Base-by-base conservation (phyloP, 2,797 vertebrate species). In the Spondyliosoma cantharus region DNA sequence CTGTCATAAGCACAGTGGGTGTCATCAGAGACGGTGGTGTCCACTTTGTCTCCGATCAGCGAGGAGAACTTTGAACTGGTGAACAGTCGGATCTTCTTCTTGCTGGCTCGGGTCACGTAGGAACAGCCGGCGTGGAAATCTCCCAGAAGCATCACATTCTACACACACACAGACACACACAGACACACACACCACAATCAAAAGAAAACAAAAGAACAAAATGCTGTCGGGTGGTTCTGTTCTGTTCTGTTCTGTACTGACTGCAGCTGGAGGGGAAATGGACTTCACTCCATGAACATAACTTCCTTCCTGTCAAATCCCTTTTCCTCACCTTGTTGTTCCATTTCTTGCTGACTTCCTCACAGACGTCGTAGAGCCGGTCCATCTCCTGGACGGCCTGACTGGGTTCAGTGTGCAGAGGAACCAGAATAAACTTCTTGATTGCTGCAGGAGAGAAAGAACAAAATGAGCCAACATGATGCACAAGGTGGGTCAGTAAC, bases 131-230 rank as follows among this genome's bases (percentile, higher is more conserved):
- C 92, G 0, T 94, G 85, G 78, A 94, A 93, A 68, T 92, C 80
- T 46, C 93, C 93, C 32, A 94, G 86, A 9, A 93, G 91, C 91
- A 94, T 93, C 45, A 93, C 86, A 0, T 92, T 85, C 93, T 93
- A 24, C 46, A 56, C 37, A 78, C 8, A 78, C 22, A 69, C 50
- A 75, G 24, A 65, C 64, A 68, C 37, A 65, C 27, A 19, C 50
- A 58, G 46, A 60, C 32, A 60, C 73, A 73, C 56, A 54, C 70
- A 66, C 9, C 29, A 5, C 7, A 32, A 5, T 32, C 29, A 32
- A 32, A 32, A 32, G 7, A 29, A 29, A 29, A 29, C 27, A 29
- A 29, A 29, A 29, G 27, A 29, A 29, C 27, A 29, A 29, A 29
- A 3, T n/a, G n/a, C n/a, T 27, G 27, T 27, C 27, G 27, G 27